phyloP scores from a whole-genome alignment of 2,797 vertebrate genomes.

The Muscicapa striata region DNA sequence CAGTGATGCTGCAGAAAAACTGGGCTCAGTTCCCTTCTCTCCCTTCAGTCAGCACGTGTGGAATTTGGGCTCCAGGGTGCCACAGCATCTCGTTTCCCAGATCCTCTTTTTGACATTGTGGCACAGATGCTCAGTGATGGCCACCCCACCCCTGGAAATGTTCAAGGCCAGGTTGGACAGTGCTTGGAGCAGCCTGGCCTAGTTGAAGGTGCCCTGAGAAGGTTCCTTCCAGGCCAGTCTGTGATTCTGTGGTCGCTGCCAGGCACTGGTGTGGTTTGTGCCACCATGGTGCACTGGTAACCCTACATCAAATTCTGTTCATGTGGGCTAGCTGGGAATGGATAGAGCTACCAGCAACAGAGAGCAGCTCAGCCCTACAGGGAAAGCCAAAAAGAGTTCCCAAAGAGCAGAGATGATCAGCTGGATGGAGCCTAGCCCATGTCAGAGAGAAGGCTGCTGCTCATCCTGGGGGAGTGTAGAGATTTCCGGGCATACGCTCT shows the following conservation, averaged over 20 bases:
- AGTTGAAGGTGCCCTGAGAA: background rate
- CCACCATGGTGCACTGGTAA: rapidly evolving
- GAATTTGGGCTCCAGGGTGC: background rate
- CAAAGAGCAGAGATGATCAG: background rate
- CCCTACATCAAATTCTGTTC: background rate
- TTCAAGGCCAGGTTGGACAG: background rate
- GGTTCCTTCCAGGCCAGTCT: background rate
- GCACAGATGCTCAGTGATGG: background rate
- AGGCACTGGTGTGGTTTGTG: background rate
- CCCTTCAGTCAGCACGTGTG: background rate
- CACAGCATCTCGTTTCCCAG: background rate
- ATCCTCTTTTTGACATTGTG: rapidly evolving
- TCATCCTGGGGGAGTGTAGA: conserved; percentile 32
- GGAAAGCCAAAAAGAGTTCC: background rate
- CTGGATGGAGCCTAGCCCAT: background rate
- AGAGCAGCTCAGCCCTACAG: background rate
- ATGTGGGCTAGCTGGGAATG: background rate
- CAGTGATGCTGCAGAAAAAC: background rate
- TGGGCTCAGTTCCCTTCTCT: background rate
- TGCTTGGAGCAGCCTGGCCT: background rate
- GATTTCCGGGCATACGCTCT: background rate
- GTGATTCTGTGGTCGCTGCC: background rate
- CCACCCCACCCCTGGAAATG: background rate
- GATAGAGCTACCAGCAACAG: background rate
- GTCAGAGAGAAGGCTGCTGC: background rate